phyloP scores from a whole-genome alignment of 1,140 invertebrate species.

The Carcinoscorpius rotundicauda region DNA sequence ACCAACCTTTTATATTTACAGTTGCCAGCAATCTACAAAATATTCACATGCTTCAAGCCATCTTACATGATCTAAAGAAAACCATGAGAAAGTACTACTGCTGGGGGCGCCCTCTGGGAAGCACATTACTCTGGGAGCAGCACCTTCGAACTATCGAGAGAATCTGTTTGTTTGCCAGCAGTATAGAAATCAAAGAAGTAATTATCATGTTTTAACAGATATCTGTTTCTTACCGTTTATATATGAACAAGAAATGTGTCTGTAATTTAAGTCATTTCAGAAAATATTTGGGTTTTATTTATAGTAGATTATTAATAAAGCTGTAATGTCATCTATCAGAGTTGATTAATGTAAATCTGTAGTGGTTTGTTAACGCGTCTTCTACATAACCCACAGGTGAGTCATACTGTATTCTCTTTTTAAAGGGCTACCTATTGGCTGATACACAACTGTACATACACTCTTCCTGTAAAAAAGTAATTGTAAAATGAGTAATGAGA shows the following conservation, averaged over 20 bases:
- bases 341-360: too few relatives aligned
- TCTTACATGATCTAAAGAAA: conserved; percentile 55
- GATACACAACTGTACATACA: too few relatives aligned
- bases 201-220: background rate
- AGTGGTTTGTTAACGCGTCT: too few relatives aligned
- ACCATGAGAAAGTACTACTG: conserved; percentile 55
- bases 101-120: conserved; percentile 77
- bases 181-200: conserved; percentile 42
- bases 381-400: too few relatives aligned
- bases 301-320: too few relatives aligned
- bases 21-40: conserved; percentile 78
- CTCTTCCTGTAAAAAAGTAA: too few relatives aligned
- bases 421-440: too few relatives aligned
- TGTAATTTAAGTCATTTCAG: background rate
- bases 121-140: conserved; percentile 73
- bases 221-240: background rate
- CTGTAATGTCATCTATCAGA: too few relatives aligned
- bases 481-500: too few relatives aligned
- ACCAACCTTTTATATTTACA: conserved; percentile 31
- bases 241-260: background rate
- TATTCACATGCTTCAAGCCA: conserved; percentile 59
- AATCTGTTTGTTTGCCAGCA: conserved; percentile 68
- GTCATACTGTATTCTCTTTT: too few relatives aligned
- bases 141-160: conserved; percentile 68
- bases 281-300: too few relatives aligned